Conservation (phyloP, 1,140 invertebrate species). For the Drosophila grimshawi region DNA sequence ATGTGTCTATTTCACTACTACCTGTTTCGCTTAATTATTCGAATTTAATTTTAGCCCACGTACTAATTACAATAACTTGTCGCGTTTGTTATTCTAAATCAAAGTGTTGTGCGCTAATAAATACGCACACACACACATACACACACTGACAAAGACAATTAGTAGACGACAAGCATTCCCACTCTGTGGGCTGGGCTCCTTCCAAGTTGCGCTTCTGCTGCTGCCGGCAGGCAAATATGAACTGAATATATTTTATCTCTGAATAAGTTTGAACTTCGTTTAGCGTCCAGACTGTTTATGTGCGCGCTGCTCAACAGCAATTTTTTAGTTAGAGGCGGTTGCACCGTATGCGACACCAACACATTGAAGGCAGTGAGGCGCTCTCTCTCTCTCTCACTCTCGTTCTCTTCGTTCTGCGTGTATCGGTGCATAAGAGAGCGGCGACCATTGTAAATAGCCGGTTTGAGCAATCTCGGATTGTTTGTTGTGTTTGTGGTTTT, state of each 20-base stretch:
- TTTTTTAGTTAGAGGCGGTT: slow-evolving; percentile 26
- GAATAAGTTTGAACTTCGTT: slow-evolving; percentile 44
- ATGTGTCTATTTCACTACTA: slow-evolving; percentile 9
- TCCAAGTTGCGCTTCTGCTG: slow-evolving; percentile 41
- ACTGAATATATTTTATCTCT: slow-evolving; percentile 65
- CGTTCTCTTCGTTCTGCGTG: slow-evolving; percentile 9
- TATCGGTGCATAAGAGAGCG: slow-evolving; percentile 14
- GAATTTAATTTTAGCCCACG: slow-evolving; percentile 49
- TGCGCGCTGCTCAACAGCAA: slow-evolving; percentile 16
- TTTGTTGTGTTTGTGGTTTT: slow-evolving; percentile 13
- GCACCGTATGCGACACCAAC: slow-evolving; percentile 43
- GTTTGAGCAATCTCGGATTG: slow-evolving; percentile 33
- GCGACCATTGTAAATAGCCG: slow-evolving; percentile 42
- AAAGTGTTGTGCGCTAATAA: slow-evolving; percentile 44
- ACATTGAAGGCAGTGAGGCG: slow-evolving; percentile 9
- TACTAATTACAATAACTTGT: slow-evolving; percentile 72
- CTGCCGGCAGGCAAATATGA: slow-evolving; percentile 71
- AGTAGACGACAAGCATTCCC: slow-evolving; percentile 35
- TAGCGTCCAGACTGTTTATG: slow-evolving; percentile 59
- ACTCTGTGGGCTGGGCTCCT: slow-evolving; percentile 16
- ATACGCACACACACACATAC: slow-evolving; percentile 16
- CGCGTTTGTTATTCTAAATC: slow-evolving; percentile 64
- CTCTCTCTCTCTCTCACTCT: slow-evolving; percentile 11
- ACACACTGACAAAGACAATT: slow-evolving; percentile 1
- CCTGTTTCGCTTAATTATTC: slow-evolving; percentile 19